A percentile compares a stretch with the other conserved stretches of the same genome.
These are phyloP conservation scores for Solenodon paradoxus DNA, from an alignment of 2,113 vertebrate genomes.

Conservation along the genomic window DNA sequence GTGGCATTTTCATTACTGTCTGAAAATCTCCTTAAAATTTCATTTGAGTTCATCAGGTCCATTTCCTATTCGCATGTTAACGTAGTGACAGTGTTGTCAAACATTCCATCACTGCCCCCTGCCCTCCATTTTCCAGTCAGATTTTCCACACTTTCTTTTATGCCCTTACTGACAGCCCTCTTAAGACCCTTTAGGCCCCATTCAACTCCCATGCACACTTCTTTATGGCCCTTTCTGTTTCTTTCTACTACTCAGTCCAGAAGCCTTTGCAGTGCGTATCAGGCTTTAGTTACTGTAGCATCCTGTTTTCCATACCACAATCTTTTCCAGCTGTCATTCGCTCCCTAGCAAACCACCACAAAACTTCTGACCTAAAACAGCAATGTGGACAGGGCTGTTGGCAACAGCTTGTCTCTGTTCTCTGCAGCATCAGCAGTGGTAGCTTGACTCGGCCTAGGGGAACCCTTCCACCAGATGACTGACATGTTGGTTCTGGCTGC, in stretches of 20 bases:
- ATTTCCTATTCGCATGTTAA: background rate
- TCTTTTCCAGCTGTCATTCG: background rate
- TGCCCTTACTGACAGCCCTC: background rate
- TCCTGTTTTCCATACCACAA: background rate
- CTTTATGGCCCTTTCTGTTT: background rate
- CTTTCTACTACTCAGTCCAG: background rate
- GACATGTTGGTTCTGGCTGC: background rate
- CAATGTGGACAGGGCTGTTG: background rate
- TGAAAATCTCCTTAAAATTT: background rate
- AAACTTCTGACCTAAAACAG: background rate
- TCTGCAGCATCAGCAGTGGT: background rate
- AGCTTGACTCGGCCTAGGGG: background rate
- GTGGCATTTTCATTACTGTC: background rate
- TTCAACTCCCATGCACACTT: background rate
- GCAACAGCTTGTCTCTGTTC: background rate
- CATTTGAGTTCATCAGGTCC: background rate
- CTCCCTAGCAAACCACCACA: background rate
- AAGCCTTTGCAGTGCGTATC: background rate
- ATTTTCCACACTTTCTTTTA: conserved; percentile 27
- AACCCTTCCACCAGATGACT: background rate
- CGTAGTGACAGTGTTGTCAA: background rate
- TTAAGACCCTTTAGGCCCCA: background rate
- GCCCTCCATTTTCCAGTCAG: background rate
- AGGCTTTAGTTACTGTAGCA: background rate
- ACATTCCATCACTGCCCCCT: background rate